phyloP scores from a whole-genome alignment of 2,113 vertebrate species.

The Mohoua ochrocephala region DNA sequence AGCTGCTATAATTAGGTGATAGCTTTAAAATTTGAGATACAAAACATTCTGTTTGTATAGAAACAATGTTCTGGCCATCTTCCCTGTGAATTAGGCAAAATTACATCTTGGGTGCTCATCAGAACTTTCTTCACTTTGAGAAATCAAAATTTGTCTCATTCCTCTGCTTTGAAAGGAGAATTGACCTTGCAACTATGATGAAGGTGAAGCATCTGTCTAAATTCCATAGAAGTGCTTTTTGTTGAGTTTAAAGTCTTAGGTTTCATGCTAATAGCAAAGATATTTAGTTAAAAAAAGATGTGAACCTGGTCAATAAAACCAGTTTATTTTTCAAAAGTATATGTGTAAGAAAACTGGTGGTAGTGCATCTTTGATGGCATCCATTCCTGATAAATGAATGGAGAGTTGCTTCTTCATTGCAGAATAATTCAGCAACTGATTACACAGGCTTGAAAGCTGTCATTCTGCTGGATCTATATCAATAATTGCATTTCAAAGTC shows the following conservation, averaged over 20 bases:
- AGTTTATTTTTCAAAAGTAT: background rate
- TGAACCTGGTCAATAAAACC: background rate
- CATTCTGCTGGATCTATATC: background rate
- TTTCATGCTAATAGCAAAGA: background rate
- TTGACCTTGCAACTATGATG: background rate
- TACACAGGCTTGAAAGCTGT: background rate
- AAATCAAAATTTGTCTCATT: background rate
- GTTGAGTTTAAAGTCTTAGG: background rate
- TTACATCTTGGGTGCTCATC: background rate
- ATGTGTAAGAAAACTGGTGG: background rate
- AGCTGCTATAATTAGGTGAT: background rate
- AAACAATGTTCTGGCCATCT: background rate
- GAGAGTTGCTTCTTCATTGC: background rate
- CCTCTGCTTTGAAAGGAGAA: background rate
- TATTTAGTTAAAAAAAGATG: background rate
- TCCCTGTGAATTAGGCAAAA: background rate
- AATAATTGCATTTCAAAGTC: background rate
- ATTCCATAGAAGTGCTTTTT: background rate
- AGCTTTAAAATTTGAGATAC: background rate
- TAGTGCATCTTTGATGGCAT: background rate
- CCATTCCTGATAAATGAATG: background rate
- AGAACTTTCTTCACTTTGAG: background rate
- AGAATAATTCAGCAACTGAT: background rate
- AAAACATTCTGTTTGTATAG: background rate
- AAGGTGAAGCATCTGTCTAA: background rate